Evolutionary conservation across 2,888 invertebrate genomes (phyloP).

Genomic region (Pyrrhosoma nymphula): DNA sequence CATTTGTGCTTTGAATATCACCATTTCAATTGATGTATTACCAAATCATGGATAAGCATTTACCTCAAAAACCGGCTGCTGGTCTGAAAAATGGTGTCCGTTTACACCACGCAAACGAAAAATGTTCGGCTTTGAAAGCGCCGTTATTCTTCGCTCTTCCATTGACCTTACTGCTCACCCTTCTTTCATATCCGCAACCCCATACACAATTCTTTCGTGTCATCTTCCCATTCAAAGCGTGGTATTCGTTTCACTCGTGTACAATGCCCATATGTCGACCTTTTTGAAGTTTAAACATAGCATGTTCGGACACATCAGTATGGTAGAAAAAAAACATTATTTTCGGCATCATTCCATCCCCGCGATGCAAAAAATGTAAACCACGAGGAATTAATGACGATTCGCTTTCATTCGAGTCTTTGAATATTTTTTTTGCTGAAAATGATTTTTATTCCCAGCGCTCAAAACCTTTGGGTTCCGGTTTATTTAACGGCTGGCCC

Average conservation of each 20-base stretch:
- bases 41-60: no score
- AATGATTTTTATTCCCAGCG: background rate
- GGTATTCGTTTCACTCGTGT: background rate
- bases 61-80: no score
- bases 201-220: slow-evolving; percentile 3
- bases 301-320: background rate
- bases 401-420: background rate
- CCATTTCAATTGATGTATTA: no score
- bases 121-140: background rate
- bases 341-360: background rate
- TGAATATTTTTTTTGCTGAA: background rate
- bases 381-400: slow-evolving; percentile 37
- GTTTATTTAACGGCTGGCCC: slow-evolving; percentile 26
- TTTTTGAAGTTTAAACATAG: slow-evolving; percentile 1
- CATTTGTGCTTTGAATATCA: background rate
- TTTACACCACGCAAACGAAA: background rate
- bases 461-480: slow-evolving; percentile 24
- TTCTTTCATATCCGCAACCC: background rate
- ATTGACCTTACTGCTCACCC: background rate
- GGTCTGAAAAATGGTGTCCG: background rate
- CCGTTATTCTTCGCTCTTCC: background rate
- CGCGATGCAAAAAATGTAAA: background rate
- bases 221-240: background rate
- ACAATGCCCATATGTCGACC: background rate
- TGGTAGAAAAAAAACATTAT: background rate